These are phyloP conservation scores for Telenomus remus DNA, from an alignment of 1,140 invertebrate genomes.

Conservation along the genomic window DNA sequence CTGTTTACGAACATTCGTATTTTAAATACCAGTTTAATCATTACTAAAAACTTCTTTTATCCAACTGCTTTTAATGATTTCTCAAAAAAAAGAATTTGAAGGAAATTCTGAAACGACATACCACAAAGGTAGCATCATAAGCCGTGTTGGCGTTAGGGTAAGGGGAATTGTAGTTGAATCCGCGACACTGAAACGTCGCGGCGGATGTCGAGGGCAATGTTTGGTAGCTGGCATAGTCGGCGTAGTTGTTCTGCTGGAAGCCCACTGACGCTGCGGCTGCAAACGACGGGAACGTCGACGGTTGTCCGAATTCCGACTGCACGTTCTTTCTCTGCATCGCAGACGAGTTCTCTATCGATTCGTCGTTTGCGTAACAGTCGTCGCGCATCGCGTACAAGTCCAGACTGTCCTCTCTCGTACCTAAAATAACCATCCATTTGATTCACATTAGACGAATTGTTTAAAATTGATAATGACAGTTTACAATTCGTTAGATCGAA, in stretches of 20 bases:
- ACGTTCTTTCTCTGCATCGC: conserved; percentile 67
- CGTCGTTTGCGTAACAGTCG: conserved; percentile 80
- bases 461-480: too few species aligned
- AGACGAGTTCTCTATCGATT: conserved; percentile 63
- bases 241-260: conserved; percentile 59
- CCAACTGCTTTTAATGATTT: too few species aligned
- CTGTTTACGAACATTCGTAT: background rate
- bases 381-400: conserved; percentile 82
- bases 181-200: conserved; percentile 66
- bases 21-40: background rate
- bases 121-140: conserved; percentile 66
- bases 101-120: too few species aligned
- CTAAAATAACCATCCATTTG: conserved; percentile 12
- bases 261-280: conserved; percentile 25
- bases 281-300: conserved; percentile 68
- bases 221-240: conserved; percentile 63
- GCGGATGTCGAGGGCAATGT: conserved; percentile 69
- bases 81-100: too few species aligned
- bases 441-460: background rate
- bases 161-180: conserved; percentile 64
- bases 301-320: conserved; percentile 68
- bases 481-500: too few species aligned
- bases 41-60: too few species aligned
- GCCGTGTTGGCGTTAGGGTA: conserved; percentile 50
- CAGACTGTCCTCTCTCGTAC: conserved; percentile 77